phyloP scores from a whole-genome alignment of 2,797 vertebrate species.

The Discoglossus pictus region DNA sequence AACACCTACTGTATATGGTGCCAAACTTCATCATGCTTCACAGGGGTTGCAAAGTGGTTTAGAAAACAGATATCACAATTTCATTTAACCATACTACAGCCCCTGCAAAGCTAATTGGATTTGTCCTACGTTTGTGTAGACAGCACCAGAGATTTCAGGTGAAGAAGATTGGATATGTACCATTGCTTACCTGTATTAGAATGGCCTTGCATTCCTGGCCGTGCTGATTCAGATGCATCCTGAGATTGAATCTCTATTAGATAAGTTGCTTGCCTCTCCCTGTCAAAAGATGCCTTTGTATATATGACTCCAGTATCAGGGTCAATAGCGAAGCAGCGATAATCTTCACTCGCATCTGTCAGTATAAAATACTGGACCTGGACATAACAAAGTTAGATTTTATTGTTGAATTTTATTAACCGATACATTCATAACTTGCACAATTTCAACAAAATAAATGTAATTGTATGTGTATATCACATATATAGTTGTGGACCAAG shows the following conservation, averaged over 20 bases:
- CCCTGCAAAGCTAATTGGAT: no score
- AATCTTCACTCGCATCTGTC: conserved; percentile 81
- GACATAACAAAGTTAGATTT: conserved; percentile 35
- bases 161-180: not conserved
- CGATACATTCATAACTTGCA: no score
- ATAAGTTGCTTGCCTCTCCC: conserved; percentile 86
- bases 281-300: conserved; percentile 78
- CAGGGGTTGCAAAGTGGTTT: no score
- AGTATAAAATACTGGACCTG: conserved; percentile 75
- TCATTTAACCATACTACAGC: no score
- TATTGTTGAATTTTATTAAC: conserved; percentile 56
- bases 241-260: conserved; percentile 86
- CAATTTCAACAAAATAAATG: no score
- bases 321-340: conserved; percentile 80
- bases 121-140: no score
- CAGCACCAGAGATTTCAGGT: no score
- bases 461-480: not conserved
- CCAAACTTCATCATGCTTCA: no score
- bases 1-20: no score
- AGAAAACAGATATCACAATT: no score
- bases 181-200: conserved; percentile 79
- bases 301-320: conserved; percentile 72
- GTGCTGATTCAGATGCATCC: conserved; percentile 81
- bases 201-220: conserved; percentile 79
- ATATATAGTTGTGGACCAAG: no score